A percentile compares a stretch with the other conserved stretches of the same genome.
Conservation (phyloP, 2,888 invertebrate genomes). For the Poecilobothrus nobilitatus region DNA sequence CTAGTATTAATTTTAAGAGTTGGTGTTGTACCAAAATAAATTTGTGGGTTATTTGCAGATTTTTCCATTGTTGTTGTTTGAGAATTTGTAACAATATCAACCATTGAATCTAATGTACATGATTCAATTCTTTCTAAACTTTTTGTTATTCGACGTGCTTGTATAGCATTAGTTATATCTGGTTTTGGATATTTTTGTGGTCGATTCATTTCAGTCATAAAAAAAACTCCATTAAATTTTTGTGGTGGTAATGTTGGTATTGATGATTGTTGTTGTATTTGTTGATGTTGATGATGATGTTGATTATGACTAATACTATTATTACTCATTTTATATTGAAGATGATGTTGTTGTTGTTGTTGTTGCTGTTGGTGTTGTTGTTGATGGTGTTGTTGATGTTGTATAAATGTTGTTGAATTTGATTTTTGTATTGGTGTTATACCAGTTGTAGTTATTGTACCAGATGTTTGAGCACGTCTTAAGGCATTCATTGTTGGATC, state of each 20-base stretch:
- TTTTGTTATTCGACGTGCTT: constrained; percentile 59
- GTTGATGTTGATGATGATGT: constrained; percentile 28
- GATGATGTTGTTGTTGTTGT: constrained; percentile 10
- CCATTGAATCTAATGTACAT: constrained; percentile 58
- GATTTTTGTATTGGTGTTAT: constrained; percentile 10
- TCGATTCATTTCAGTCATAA: constrained; percentile 48
- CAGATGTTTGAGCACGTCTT: constrained; percentile 12
- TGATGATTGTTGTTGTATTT: constrained; percentile 12
- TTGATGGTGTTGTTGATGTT: constrained; percentile 21
- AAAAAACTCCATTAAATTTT: constrained; percentile 53
- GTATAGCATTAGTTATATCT: constrained; percentile 47
- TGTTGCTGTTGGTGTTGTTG: constrained; percentile 2
- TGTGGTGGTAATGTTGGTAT: constrained; percentile 32
- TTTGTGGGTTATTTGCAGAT: constrained; percentile 38
- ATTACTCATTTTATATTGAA: constrained; percentile 22
- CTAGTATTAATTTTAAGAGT: constrained; percentile 33
- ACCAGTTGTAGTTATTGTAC: not conserved
- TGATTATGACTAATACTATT: constrained; percentile 17
- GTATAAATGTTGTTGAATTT: constrained; percentile 25
- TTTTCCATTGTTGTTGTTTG: constrained; percentile 42
- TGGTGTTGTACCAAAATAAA: constrained; percentile 40
- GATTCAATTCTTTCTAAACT: constrained; percentile 71
- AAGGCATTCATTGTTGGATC: constrained; percentile 41
- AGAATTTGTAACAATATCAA: constrained; percentile 57
- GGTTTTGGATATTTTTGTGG: constrained; percentile 43